Base-by-base conservation (phyloP, 35 echinoderm and acorn worm species). In the Amphiura filiformis region DNA sequence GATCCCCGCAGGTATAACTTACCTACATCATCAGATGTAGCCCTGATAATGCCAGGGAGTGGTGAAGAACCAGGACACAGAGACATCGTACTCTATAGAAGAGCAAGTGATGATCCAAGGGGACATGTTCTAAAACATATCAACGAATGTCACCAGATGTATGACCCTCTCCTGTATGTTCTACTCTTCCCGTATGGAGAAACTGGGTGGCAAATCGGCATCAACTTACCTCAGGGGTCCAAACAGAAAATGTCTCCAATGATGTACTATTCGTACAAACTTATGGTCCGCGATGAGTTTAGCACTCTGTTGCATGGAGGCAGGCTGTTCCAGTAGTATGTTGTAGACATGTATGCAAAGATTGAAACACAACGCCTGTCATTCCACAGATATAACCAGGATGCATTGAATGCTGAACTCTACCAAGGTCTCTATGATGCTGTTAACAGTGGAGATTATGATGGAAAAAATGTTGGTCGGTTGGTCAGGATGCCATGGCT, bases 1-100 rank as follows among this genome's bases (percentile, higher is more conserved):
- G 76, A 88, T 36, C 26, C 32, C 28, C 75, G 86, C 2, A 34
- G 47, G 32, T 88, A 88, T 49, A 78, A 88, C 52, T 20, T 47
- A 31, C 86, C 86, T 1, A 78, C 75, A 36, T 32, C 64, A 44
- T 47, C 32, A 28, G 75, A 88, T 32, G 47, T 88, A 41, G 86
- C 86, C 22, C 38, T 88, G 26, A 18, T 88, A 4, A 80, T 88
- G 31, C 39, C 78, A 7, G 78, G 78, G 1, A 13, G 41, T 57
- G 13, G 31, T 31, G 22, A 32, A 1, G 34, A 81, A 56, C 1
- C 76, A 1, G 76, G 76, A 15, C 31, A 81, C 23, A 38, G 76
- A 80, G 87, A 88, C 49, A 78, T 88, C 18, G 41, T 88, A 31
- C 41, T 88, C n/a, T n/a, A n/a, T n/a, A n/a, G n/a, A n/a, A n/a